Base-by-base conservation (phyloP, 2,113 vertebrate species). In the Romanogobio albipinnatus region DNA sequence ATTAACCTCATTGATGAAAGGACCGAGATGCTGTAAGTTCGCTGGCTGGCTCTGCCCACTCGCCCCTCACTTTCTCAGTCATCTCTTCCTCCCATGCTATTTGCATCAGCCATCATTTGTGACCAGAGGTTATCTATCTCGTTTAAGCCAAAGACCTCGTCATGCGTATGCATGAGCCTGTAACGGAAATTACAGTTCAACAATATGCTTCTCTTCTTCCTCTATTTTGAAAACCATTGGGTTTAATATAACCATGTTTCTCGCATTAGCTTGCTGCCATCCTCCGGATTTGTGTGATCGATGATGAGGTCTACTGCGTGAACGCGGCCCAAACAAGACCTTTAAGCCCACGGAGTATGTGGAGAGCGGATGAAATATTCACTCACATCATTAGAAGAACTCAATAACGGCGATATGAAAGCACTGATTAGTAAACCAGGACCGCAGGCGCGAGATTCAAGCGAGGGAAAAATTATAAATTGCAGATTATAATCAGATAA, bases 1-100 rank as follows among this genome's bases (percentile, higher is more conserved):
- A 89, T 89, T 90, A 92, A 92, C 91, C 90, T 86, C 90, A 89
- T 77, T 92, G 90, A 93, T 92, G 89, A 91, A 91, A 91, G 88
- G 87, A 93, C 89, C 88, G 87, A 88, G 85, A 88, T 86, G 80
- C 86, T 87, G 87, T 82, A 85, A 90, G 85, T 90, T 91, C 87
- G 87, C 85, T 84, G 84, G 88, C 86, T 83, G 73, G 84, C 68
- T 86, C 85, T 47, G 76, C 77, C 29, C 80, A 82, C 80, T 81
- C 83, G 82, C 88, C 83, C 64, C 87, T 70, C 77, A 89, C 76
- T 85, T 85, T 89, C 81, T 75, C 86, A 82, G 70, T 84, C 61
- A 76, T 66, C 51, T 83, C 77, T 85, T 79, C 29, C 53, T 84
- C 75, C 74, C 56, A 29, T 76, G 49, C 74, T 85, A 24, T 78